Evolutionary conservation across 2,797 vertebrate genomes (phyloP).

Genomic region (Micropoecilia bifurca): DNA sequence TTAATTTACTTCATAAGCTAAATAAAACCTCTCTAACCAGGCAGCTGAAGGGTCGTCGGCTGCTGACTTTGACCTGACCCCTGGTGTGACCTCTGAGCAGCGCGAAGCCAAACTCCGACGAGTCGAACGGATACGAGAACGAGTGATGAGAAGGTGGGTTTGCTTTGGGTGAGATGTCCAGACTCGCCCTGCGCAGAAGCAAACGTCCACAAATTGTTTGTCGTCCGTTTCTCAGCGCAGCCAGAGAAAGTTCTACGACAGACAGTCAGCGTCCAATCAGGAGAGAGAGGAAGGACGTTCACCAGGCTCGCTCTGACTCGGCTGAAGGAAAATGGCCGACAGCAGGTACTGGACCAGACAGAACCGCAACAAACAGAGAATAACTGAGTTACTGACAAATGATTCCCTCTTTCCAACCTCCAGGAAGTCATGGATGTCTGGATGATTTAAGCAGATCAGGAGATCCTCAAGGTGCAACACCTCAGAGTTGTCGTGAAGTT

Average conservation of each 20-base stretch:
- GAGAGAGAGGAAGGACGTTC: slow-evolving; percentile 47
- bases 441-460: slow-evolving; percentile 33
- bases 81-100: slow-evolving; percentile 70
- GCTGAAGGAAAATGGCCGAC: slow-evolving; percentile 43
- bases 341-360: slow-evolving; percentile 49
- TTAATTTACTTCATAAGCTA: slow-evolving; percentile 7
- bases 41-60: slow-evolving; percentile 35
- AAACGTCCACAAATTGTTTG: slow-evolving; percentile 10
- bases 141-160: slow-evolving; percentile 77
- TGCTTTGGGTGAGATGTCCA: neutral
- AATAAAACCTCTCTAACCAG: slow-evolving; percentile 49
- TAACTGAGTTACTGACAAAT: neutral
- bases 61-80: slow-evolving; percentile 57
- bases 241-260: slow-evolving; percentile 70
- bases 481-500: slow-evolving; percentile 49
- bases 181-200: neutral
- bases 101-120: slow-evolving; percentile 79
- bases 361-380: neutral
- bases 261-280: slow-evolving; percentile 53
- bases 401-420: slow-evolving; percentile 18
- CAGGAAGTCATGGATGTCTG: slow-evolving; percentile 44
- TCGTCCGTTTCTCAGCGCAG: slow-evolving; percentile 73
- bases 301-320: slow-evolving; percentile 48
- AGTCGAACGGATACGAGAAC: slow-evolving; percentile 78
- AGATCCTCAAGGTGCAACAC: slow-evolving; percentile 43